These are phyloP conservation scores for Malurus elegans DNA, from an alignment of 2,113 vertebrate species.

Conservation along the genomic window DNA sequence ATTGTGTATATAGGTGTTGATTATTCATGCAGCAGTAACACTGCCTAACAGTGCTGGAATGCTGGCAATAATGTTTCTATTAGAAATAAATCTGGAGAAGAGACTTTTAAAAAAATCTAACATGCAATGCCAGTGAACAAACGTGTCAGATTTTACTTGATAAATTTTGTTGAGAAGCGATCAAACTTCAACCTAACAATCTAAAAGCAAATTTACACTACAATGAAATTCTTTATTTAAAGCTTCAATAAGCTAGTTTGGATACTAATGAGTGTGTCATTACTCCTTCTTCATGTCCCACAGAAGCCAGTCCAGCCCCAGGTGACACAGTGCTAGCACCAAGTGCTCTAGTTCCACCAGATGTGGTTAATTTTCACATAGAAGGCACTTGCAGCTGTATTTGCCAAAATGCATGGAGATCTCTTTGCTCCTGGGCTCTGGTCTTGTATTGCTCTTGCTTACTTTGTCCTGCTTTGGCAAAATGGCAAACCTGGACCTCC, in stretches of 20 bases:
- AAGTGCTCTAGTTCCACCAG: background rate
- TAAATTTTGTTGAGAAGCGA: background rate
- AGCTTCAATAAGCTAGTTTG: background rate
- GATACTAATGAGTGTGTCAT: background rate
- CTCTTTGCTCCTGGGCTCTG: background rate
- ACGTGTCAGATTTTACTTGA: background rate
- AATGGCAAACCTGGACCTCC: background rate
- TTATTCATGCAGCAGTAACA: background rate
- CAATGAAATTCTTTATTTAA: background rate
- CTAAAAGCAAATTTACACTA: background rate
- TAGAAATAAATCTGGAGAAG: background rate
- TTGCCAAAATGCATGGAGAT: background rate
- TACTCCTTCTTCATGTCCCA: background rate
- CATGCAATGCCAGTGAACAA: background rate
- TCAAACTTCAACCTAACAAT: background rate
- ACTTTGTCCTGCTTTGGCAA: background rate
- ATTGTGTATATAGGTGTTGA: background rate
- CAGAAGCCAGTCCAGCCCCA: background rate
- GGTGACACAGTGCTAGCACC: background rate
- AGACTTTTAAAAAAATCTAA: background rate
- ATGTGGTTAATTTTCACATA: background rate
- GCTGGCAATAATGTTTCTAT: background rate
- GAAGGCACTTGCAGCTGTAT: background rate
- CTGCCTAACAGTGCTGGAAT: background rate
- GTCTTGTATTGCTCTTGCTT: background rate